Evolutionary conservation across 2,113 vertebrate genomes (phyloP), one percentile per base, ranked within the genome.

Genomic region (Callocephalon fimbriatum): DNA sequence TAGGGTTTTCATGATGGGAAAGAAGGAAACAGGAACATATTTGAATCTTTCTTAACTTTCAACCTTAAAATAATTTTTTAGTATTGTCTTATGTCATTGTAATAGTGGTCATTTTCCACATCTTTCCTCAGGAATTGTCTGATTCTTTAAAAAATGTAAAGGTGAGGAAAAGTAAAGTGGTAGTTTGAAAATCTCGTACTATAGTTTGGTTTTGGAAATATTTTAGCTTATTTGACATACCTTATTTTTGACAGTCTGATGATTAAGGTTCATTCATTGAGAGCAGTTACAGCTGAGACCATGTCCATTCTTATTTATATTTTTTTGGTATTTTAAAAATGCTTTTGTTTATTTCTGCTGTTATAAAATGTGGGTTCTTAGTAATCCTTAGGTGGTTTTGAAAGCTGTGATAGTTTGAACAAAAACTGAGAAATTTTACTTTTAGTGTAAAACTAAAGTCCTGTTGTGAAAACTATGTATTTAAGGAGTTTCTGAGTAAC

Each of bases 381-480:
- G 21, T 53, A 44, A 44, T 70, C 25, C 14, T 32, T 66, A 53
- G 51, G 5, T 58, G 32, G 12, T 74, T 71, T 71, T 59, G 51
- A 45, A 85, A 78, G 16, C 45, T 44, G 11, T 29, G 23, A 15
- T 16, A 37, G 44, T 32, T 40, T 12, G 12, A 44, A n/a, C 21
- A 54, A 31, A 63, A 75, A 7, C 4, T 15, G 12, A 54, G 40
- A 48, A 42, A 31, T 32, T 58, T 58, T n/a, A 21, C 54, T 56
- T 13, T 6, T 6, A 18, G 2, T 29, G 15, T 54, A 22, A 63
- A 71, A 71, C 16, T 63, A 1, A 54, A 86, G 26, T 8, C 47
- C 6, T 51, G 1, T 35, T 65, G 5, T 68, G 44, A 72, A 86
- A 92, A 37, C 4, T 2, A 0, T 19, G 0, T 35, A 2, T 71